Percentiles rank a stretch among this genome's conserved stretches.
These are phyloP conservation scores for Coreius guichenoti DNA, from an alignment of 2,797 vertebrate genomes.

Conservation along the genomic window DNA sequence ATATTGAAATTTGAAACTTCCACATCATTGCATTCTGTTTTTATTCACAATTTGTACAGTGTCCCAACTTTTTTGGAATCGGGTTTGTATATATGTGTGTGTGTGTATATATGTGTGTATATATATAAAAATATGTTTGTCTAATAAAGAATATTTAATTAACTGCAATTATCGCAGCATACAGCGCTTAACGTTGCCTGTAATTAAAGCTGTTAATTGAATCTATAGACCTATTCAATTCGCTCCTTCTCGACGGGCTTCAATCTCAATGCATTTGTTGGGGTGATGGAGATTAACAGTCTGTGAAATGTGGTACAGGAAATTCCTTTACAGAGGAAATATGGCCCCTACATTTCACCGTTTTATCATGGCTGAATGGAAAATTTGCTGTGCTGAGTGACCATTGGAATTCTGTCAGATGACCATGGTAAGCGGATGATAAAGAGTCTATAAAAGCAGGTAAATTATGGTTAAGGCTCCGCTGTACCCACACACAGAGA, in stretches of 20 bases:
- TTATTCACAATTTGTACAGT: no score
- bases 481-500: conserved; percentile 39
- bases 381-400: conserved; percentile 58
- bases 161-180: neutral
- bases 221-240: neutral
- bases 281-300: conserved; percentile 36
- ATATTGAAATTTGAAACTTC: no score
- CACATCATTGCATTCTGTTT: no score
- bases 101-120: no score
- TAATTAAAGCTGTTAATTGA: conserved; percentile 36
- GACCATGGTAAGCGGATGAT: conserved; percentile 71
- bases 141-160: neutral
- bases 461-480: conserved; percentile 52
- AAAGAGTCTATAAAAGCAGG: conserved; percentile 67
- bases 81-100: no score
- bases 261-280: conserved; percentile 1
- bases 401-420: conserved; percentile 73
- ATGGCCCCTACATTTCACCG: conserved; percentile 65
- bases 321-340: conserved; percentile 67
- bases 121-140: neutral
- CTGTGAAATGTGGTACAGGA: conserved; percentile 54
- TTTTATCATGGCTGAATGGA: conserved; percentile 67
- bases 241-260: neutral
- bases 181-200: neutral
- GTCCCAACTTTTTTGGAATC: no score